phyloP scores from a whole-genome alignment of 2,888 invertebrate genomes.

The Pardosa pseudoannulata region DNA sequence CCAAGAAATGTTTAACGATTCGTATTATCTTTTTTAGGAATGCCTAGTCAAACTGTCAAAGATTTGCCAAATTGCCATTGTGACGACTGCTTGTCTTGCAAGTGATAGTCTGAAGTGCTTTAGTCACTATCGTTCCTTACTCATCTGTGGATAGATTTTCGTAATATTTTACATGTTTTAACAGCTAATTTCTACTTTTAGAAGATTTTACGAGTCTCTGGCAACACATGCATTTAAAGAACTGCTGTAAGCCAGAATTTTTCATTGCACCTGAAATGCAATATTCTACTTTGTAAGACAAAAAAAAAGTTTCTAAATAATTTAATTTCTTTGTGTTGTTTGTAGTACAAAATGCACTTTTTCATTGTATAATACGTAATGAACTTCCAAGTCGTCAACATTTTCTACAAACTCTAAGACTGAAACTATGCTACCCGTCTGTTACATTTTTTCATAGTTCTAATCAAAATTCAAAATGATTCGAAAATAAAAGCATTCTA shows the following conservation, averaged over 20 bases:
- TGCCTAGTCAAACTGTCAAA: conserved; percentile 46
- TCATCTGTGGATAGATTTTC: conserved; percentile 12
- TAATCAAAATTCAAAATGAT: too few relatives aligned
- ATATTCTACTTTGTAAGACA: too few relatives aligned
- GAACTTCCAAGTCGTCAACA: too few relatives aligned
- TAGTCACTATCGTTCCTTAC: conserved; percentile 44
- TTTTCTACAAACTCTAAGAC: too few relatives aligned
- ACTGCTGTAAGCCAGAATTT: not conserved
- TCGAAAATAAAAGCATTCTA: too few relatives aligned
- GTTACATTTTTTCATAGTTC: too few relatives aligned
- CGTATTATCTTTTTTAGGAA: conserved; percentile 43
- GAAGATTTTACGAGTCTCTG: not conserved
- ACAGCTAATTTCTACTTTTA: not conserved
- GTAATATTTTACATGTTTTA: conserved; percentile 24
- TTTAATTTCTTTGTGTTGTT: too few relatives aligned
- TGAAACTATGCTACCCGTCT: too few relatives aligned
- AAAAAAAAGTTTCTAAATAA: too few relatives aligned
- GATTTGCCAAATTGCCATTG: conserved; percentile 38
- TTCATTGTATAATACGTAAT: too few relatives aligned
- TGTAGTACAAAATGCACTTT: too few relatives aligned
- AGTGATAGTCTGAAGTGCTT: conserved; percentile 28
- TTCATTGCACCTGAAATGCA: not conserved
- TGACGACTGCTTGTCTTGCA: conserved; percentile 23
- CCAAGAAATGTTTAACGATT: too few relatives aligned
- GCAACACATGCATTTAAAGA: not conserved